phyloP scores from a whole-genome alignment of 2,888 invertebrate genomes.

The Cerceris ruficornis region DNA sequence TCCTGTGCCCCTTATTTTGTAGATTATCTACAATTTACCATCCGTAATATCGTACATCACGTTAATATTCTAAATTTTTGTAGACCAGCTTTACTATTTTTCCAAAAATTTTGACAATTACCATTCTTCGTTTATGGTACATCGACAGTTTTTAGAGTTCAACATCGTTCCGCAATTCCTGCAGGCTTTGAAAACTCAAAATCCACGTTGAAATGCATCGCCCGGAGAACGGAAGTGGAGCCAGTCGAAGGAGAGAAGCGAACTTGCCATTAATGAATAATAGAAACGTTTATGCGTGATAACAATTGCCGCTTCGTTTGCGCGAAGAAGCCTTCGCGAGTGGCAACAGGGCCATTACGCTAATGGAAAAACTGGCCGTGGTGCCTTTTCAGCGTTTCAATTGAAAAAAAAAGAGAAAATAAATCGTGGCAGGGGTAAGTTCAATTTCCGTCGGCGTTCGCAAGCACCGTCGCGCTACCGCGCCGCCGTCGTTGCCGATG shows the following conservation, averaged over 20 bases:
- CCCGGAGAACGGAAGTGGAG: not conserved
- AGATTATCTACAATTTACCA: too few relatives aligned
- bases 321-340: not conserved
- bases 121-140: too few relatives aligned
- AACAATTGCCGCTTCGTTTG: not conserved
- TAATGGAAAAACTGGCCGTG: slow-evolving; percentile 17
- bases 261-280: not conserved
- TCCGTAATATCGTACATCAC: too few relatives aligned
- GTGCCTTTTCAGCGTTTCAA: slow-evolving; percentile 11
- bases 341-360: not conserved
- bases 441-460: slow-evolving; percentile 34
- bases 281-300: not conserved
- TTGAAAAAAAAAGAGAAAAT: slow-evolving; percentile 10
- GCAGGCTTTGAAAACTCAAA: too few relatives aligned
- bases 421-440: slow-evolving; percentile 17
- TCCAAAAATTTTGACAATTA: too few relatives aligned
- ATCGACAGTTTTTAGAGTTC: too few relatives aligned
- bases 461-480: slow-evolving; percentile 6
- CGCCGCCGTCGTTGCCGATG: slow-evolving; percentile 7
- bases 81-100: too few relatives aligned
- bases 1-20: too few relatives aligned
- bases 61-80: too few relatives aligned
- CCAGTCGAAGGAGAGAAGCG: not conserved
- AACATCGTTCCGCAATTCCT: too few relatives aligned
- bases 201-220: too few relatives aligned